phyloP scores from a whole-genome alignment of 2,888 invertebrate species.

The Pristionchus arcanus region DNA sequence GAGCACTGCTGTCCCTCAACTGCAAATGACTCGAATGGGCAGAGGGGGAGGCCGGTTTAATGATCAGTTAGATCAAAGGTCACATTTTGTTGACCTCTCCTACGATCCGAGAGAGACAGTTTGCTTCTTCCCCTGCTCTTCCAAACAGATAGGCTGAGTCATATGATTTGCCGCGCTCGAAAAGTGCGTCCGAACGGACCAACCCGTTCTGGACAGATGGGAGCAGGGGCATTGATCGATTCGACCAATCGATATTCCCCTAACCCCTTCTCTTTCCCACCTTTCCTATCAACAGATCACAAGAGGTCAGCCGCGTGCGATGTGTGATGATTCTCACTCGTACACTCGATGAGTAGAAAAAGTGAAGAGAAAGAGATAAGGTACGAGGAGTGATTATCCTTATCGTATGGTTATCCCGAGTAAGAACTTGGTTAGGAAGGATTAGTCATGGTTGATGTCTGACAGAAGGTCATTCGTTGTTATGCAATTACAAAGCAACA shows the following conservation, averaged over 20 bases:
- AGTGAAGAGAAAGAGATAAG: not conserved
- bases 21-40: not conserved
- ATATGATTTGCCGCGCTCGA: not conserved
- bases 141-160: conserved; percentile 26
- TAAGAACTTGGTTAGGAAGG: not conserved
- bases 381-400: not conserved
- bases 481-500: no score
- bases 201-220: not conserved
- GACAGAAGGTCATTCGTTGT: not conserved
- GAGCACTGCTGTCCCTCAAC: conserved; percentile 4
- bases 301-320: conserved; percentile 20
- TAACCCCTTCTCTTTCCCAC: not conserved
- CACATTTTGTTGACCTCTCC: not conserved
- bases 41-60: not conserved
- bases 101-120: not conserved
- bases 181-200: not conserved
- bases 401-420: not conserved
- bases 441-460: not conserved
- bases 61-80: conserved; percentile 22
- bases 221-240: not conserved
- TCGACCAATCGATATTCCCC: not conserved
- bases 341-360: conserved; percentile 17
- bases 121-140: not conserved
- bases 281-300: conserved; percentile 32
- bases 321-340: not conserved